Percentiles rank a stretch among this genome's conserved stretches.
Evolutionary conservation across 2,113 vertebrate species (phyloP).

Genomic region (Danio rerio): DNA sequence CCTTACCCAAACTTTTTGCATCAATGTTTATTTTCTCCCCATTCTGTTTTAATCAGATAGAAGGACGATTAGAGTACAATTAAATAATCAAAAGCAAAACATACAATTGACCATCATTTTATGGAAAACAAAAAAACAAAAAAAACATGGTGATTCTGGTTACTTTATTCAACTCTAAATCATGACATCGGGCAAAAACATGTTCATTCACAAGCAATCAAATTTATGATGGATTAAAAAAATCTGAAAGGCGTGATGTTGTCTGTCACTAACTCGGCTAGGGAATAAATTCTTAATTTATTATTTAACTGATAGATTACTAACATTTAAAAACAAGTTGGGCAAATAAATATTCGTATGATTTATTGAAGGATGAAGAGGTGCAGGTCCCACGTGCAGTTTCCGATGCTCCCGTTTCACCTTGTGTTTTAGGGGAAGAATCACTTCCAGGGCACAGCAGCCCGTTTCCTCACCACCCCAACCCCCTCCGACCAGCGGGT

Average conservation of each 20-base stretch:
- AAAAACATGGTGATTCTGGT: neutral
- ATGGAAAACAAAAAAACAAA: too few relatives aligned
- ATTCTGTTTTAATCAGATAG: too few relatives aligned
- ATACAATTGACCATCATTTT: neutral
- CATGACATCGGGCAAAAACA: neutral
- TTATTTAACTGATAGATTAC: too few relatives aligned
- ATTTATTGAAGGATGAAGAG: neutral
- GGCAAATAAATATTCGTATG: too few relatives aligned
- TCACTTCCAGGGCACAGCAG: conserved; percentile 81
- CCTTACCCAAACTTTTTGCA: too few relatives aligned
- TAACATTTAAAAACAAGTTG: too few relatives aligned
- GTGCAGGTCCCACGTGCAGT: conserved; percentile 65
- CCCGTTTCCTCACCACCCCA: conserved; percentile 74
- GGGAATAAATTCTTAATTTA: neutral
- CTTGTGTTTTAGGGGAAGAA: conserved; percentile 72
- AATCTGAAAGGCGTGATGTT: neutral
- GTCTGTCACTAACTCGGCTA: neutral
- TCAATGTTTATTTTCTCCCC: too few relatives aligned
- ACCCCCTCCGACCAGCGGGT: conserved; percentile 56
- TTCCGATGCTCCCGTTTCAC: conserved; percentile 63
- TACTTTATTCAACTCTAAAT: neutral
- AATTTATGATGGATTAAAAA: neutral
- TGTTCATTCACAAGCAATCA: neutral
- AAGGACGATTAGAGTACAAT: too few relatives aligned
- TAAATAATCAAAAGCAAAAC: neutral